Base-by-base conservation (phyloP, 2,113 vertebrate genomes). In the Eulacestoma nigropectus region DNA sequence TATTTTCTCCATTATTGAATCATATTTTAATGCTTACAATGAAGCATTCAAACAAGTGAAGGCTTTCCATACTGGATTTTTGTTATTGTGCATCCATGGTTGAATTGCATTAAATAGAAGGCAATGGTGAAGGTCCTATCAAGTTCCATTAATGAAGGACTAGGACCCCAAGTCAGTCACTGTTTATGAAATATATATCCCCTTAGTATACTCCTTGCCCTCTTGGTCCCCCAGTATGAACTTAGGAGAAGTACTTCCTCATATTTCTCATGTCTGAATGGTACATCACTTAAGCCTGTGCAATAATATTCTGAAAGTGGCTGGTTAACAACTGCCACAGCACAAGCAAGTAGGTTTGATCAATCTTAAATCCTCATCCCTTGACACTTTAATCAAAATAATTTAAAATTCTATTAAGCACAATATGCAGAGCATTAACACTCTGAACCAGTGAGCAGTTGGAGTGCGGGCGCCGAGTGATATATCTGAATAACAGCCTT, bases 361-460 rank as follows among this genome's bases (percentile, higher is more conserved):
- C 97, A 96, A 97, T 97, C 96, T 97, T 97, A 95, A 95, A 94
- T 97, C 95, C 90, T 97, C 91, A 96, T 96, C 81, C 79, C 87
- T 94, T 97, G 98, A 98, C 97, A 98, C 94, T 98, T 98, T 96
- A 98, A 98, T 98, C 97, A 98, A 98, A 97, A 96, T 98, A 98
- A 98, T 98, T 98, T 98, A 98, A 98, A 98, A 97, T 96, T 95
- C 96, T 98, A 97, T 98, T 98, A 98, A 97, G 93, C 89, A 97
- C 94, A 92, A 95, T 97, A 97, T 97, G 95, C 94, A 97, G 96
- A 96, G 79, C 97, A 97, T 97, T 98, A 90, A 88, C 94, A 97
- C 81, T 84, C 79, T 77, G 87, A 97, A 87, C 95, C 92, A 96
- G 89, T 79, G 79, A 96, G 92, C 70, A 87, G 88, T 76, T 84